Evolutionary conservation across 2,113 vertebrate genomes (phyloP).

Genomic region (Microcebus murinus): DNA sequence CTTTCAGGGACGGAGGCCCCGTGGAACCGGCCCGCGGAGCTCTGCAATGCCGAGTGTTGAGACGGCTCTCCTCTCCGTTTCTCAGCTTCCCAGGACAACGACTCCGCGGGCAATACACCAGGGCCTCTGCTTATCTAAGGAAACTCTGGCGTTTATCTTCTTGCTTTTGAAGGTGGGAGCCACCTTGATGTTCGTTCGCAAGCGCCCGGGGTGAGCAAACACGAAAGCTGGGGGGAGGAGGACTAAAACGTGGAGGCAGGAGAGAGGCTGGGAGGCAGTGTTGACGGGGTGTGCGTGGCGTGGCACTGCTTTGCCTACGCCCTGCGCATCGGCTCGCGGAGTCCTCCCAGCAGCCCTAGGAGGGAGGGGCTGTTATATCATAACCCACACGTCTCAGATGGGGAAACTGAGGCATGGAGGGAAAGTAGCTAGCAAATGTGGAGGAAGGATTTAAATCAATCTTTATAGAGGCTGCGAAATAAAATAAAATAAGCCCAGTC

Average conservation of each 20-base stretch:
- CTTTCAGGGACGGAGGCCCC: neutral
- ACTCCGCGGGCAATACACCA: neutral
- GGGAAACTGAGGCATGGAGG: neutral
- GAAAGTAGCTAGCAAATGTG: neutral
- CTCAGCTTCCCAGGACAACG: neutral
- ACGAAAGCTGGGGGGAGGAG: neutral
- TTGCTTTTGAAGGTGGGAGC: neutral
- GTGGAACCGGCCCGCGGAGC: no score
- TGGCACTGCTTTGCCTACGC: no score
- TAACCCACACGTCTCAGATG: neutral
- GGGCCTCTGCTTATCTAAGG: neutral
- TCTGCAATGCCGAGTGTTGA: neutral
- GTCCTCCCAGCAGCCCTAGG: neutral
- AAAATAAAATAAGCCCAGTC: no score
- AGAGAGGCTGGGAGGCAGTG: neutral
- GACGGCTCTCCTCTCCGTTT: neutral
- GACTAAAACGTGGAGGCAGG: neutral
- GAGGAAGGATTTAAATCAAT: neutral
- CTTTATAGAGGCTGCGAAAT: no score
- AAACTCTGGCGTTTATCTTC: neutral
- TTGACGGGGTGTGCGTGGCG: fast-evolving
- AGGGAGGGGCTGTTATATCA: neutral
- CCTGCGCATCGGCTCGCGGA: fast-evolving
- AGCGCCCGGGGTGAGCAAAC: neutral
- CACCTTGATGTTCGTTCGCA: no score